A percentile compares a stretch with the other conserved stretches of the same genome.
Evolutionary conservation across 2,888 invertebrate species (phyloP).

Genomic region (Drosophila ustulata): DNA sequence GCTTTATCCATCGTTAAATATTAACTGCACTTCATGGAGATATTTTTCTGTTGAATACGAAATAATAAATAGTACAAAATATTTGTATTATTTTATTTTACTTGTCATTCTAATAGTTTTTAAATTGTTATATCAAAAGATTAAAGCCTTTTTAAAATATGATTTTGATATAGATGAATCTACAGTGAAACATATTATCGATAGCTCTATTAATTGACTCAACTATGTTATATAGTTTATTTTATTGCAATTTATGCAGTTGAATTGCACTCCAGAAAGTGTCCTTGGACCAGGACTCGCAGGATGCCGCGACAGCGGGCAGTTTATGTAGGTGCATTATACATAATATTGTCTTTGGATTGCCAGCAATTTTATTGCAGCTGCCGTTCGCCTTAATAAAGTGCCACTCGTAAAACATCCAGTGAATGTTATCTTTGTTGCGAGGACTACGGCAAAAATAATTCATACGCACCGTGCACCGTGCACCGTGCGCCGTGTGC

Average conservation of each 20-base stretch:
- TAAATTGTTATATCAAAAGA: too few relatives aligned
- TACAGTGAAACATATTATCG: too few relatives aligned
- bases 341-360: slow-evolving; percentile 14
- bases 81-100: too few relatives aligned
- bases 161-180: too few relatives aligned
- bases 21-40: too few relatives aligned
- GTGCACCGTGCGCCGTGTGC: background rate
- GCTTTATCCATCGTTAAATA: too few relatives aligned
- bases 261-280: background rate
- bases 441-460: slow-evolving; percentile 31
- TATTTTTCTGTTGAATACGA: too few relatives aligned
- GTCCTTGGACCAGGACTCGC: background rate
- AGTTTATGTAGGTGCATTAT: background rate
- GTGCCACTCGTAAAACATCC: slow-evolving; percentile 29
- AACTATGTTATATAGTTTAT: background rate
- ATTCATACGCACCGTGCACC: slow-evolving; percentile 52
- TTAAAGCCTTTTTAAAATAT: too few relatives aligned
- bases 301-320: background rate
- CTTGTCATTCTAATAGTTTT: too few relatives aligned
- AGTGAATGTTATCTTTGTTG: slow-evolving; percentile 48
- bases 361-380: slow-evolving; percentile 16
- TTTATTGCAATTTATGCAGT: background rate
- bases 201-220: too few relatives aligned
- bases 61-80: too few relatives aligned
- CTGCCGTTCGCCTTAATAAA: slow-evolving; percentile 15